These are phyloP conservation scores for Brachyalestes nurse DNA, from an alignment of 2,797 vertebrate genomes.

Conservation along the genomic window DNA sequence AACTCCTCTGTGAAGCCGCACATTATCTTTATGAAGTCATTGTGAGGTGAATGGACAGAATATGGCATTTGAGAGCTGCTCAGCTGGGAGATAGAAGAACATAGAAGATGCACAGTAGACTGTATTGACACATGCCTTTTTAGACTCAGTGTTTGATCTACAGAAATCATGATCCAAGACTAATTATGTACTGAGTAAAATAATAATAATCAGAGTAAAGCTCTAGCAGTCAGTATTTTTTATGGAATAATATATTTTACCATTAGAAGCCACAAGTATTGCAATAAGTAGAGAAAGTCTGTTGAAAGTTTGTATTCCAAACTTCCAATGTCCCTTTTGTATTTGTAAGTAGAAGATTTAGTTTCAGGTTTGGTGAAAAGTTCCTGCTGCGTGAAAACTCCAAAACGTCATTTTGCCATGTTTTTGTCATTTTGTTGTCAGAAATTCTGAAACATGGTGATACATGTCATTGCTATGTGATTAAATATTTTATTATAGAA, in stretches of 20 bases:
- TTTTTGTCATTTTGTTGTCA: too few relatives aligned
- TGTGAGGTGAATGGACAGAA: constrained; percentile 27
- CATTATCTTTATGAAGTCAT: constrained; percentile 31
- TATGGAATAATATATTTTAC: background rate
- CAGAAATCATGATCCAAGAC: background rate
- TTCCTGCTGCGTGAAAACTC: too few relatives aligned
- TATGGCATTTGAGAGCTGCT: constrained; percentile 17
- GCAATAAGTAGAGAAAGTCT: background rate
- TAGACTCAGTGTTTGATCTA: background rate
- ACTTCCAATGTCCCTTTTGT: background rate
- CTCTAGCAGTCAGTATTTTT: background rate
- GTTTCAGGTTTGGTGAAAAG: too few relatives aligned
- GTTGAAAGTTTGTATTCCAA: background rate
- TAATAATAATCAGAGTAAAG: background rate
- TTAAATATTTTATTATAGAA: too few relatives aligned
- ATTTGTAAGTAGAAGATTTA: background rate
- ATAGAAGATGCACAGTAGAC: background rate
- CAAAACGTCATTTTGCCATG: too few relatives aligned
- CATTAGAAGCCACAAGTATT: background rate
- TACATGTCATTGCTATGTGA: too few relatives aligned
- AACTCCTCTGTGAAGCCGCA: constrained; percentile 26
- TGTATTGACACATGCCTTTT: background rate
- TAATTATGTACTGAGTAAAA: background rate
- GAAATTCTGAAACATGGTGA: too few relatives aligned
- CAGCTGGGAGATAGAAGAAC: background rate